These are phyloP conservation scores for Drosophila planitibia DNA, from an alignment of 2,888 invertebrate genomes.

Conservation along the genomic window DNA sequence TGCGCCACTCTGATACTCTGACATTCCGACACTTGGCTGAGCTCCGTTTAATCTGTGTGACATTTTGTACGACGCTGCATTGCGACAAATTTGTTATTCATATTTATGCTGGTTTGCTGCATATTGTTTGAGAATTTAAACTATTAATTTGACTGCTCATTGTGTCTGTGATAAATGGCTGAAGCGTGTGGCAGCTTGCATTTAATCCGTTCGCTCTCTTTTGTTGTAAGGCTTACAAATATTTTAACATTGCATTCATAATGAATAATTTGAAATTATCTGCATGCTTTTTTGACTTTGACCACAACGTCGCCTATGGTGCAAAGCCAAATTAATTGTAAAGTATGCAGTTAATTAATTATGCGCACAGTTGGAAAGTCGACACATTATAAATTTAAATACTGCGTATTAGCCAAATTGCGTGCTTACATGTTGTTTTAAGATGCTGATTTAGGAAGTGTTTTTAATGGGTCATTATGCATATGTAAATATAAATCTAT, in stretches of 20 bases:
- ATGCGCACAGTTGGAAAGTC: conserved; percentile 33
- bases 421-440: conserved; percentile 15
- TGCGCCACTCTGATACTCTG: conserved; percentile 25
- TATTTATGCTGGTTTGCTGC: conserved; percentile 16
- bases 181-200: conserved; percentile 47
- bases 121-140: conserved; percentile 6
- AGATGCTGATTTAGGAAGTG: not conserved
- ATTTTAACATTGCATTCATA: conserved; percentile 14
- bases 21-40: conserved; percentile 36
- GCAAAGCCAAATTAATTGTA: conserved; percentile 20
- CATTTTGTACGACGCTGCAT: conserved; percentile 62
- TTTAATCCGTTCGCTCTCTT: conserved; percentile 42
- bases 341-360: conserved; percentile 45
- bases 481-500: not conserved
- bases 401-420: conserved; percentile 16
- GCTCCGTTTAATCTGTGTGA: conserved; percentile 64
- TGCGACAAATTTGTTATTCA: conserved; percentile 57
- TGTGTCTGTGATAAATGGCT: conserved; percentile 52
- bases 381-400: conserved; percentile 26
- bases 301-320: conserved; percentile 7
- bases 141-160: conserved; percentile 52
- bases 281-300: not conserved
- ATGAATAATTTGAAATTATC: not conserved
- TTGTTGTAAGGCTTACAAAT: conserved; percentile 4
- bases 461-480: conserved; percentile 6